Conservation (phyloP, 2,888 invertebrate genomes). For the Apamea crenata region DNA sequence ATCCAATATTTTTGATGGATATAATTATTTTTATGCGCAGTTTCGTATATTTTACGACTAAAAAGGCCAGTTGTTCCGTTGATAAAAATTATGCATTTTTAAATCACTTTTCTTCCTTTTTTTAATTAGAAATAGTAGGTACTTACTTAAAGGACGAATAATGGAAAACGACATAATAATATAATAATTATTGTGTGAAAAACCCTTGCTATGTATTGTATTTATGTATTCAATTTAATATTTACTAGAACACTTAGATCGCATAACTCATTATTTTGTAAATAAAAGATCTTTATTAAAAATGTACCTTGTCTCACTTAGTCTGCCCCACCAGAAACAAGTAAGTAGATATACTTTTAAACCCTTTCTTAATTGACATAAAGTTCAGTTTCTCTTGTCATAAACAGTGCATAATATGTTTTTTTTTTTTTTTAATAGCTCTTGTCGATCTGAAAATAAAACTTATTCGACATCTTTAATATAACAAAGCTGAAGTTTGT, state of each 20-base stretch:
- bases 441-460: too few species aligned
- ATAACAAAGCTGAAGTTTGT: too few species aligned
- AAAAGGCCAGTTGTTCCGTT: slow-evolving; percentile 41
- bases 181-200: slow-evolving; percentile 1
- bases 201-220: slow-evolving; percentile 25
- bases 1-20: background rate
- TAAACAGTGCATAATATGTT: too few species aligned
- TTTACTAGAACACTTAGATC: slow-evolving; percentile 38
- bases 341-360: too few species aligned
- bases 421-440: too few species aligned
- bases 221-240: slow-evolving; percentile 26
- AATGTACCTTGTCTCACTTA: too few species aligned
- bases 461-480: too few species aligned
- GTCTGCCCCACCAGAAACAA: too few species aligned
- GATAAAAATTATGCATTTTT: background rate
- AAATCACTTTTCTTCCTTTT: background rate
- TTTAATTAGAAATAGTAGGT: slow-evolving; percentile 37
- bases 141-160: slow-evolving; percentile 45
- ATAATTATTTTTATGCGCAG: slow-evolving; percentile 6
- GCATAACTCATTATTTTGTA: slow-evolving; percentile 58
- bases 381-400: too few species aligned
- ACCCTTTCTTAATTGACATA: too few species aligned
- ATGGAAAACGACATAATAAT: slow-evolving; percentile 22
- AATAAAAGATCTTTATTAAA: slow-evolving; percentile 58
- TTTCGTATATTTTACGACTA: slow-evolving; percentile 10